Percentiles rank a stretch among this genome's conserved stretches.
Conservation (phyloP, 2,113 vertebrate genomes). For the Cyanistes caeruleus region DNA sequence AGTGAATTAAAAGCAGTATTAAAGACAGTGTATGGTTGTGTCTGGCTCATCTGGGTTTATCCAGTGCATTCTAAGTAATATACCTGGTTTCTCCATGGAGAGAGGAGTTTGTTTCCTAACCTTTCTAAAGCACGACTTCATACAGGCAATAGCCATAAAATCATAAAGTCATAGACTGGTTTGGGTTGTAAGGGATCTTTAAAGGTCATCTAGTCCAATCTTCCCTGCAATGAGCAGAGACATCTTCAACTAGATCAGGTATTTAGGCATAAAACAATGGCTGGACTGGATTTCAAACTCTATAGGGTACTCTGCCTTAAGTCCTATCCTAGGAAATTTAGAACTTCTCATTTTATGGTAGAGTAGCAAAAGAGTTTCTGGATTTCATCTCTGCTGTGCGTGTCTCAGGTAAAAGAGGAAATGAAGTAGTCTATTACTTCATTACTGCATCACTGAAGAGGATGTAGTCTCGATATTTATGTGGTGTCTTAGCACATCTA, state of each 20-base stretch:
- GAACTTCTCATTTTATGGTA: background rate
- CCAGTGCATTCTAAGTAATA: background rate
- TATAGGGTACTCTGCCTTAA: background rate
- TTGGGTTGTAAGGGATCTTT: background rate
- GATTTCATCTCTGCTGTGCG: background rate
- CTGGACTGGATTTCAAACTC: background rate
- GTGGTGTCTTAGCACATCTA: background rate
- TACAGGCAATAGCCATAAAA: background rate
- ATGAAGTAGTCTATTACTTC: background rate
- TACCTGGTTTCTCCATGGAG: background rate
- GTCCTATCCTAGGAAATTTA: background rate
- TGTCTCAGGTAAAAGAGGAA: background rate
- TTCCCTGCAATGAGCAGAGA: background rate
- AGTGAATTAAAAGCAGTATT: conserved; percentile 20
- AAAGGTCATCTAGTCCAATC: background rate
- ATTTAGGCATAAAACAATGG: background rate
- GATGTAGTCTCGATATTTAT: background rate
- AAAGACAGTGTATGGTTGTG: background rate
- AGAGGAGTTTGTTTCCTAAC: background rate
- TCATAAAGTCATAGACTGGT: background rate
- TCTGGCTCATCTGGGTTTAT: background rate
- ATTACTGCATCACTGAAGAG: background rate
- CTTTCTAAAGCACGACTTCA: background rate
- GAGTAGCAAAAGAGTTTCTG: background rate
- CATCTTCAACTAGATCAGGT: background rate